Evolutionary conservation across 1,140 invertebrate species (phyloP), one percentile per base, ranked within the genome.

Genomic region (Cephus cinctus): DNA sequence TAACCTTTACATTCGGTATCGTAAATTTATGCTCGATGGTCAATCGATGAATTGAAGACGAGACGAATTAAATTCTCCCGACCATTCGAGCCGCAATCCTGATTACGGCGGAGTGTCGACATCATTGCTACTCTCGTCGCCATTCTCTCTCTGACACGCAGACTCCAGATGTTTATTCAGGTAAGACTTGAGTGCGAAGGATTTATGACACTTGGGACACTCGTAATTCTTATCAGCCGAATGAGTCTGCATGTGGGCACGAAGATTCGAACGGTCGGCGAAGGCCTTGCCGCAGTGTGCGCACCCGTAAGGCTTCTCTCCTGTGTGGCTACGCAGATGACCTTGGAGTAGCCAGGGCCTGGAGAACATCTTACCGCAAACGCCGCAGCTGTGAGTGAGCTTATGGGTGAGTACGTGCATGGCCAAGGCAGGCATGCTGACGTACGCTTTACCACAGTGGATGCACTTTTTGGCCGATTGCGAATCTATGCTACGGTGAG

Each of bases 271-370:
- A 27, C 96, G 81, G 79, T 99, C 96, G 8, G 96, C 96, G 73
- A 98, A 99, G 14, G 94, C 92, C 69, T 98, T 98, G 39, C 94
- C 95, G 76, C 96, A 99, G 66, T 98, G 94, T 8, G 93, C 93
- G 76, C 96, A 99, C 2, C 92, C 93, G 76, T 96, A 98, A 0
- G 96, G 96, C 69, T 98, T 98, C 78, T 98, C 95, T 0, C 96
- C 96, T 0, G 95, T 98, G 78, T 98, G 96, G 1, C 92, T 95
- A 23, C 96, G 81, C 57, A 98, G 81, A 65, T 98, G 95, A 11
- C 92, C 93, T 66, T 95, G 92, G 5, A 97, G 81, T 5, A 96
- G 79, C 94, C 94, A 96, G 1, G 92, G 92, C 12, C 94, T 79
- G 1, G 90, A 93, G 80, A 97, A 97, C 39, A 90, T 81, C 71